Conservation (phyloP, 2,888 invertebrate species). For the Pegoplata infirma region DNA sequence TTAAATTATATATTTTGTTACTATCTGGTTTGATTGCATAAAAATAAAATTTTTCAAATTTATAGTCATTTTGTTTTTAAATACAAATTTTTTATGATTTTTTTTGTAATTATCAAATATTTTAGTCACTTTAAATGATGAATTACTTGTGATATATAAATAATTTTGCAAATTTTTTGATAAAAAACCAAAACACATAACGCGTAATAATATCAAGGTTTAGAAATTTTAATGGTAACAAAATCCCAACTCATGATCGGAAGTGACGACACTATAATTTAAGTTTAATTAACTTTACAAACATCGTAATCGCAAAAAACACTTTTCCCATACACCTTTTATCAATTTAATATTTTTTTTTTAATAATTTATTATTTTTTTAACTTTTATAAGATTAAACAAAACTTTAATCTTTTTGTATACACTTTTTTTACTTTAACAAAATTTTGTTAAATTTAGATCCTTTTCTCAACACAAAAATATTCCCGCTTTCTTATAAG, state of each 20-base stretch:
- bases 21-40: not conserved
- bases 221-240: not conserved
- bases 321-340: not conserved
- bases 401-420: not conserved
- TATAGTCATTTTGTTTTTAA: not conserved
- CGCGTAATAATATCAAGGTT: too few species aligned
- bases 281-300: not conserved
- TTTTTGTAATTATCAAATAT: not conserved
- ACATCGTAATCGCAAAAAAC: too few species aligned
- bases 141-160: not conserved
- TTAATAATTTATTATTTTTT: not conserved
- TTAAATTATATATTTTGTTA: not conserved
- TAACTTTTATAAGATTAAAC: not conserved
- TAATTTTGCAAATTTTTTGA: not conserved
- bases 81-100: not conserved
- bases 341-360: not conserved
- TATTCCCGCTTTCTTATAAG: not conserved
- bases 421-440: not conserved
- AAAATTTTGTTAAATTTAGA: not conserved
- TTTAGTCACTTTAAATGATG: not conserved
- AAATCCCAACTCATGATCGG: slow-evolving; percentile 30
- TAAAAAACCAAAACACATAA: too few species aligned
- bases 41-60: not conserved
- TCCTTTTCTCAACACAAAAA: not conserved
- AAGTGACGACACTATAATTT: not conserved